These are phyloP conservation scores for Dipodomys stephensi DNA, from an alignment of 2,113 vertebrate genomes.

Conservation along the genomic window DNA sequence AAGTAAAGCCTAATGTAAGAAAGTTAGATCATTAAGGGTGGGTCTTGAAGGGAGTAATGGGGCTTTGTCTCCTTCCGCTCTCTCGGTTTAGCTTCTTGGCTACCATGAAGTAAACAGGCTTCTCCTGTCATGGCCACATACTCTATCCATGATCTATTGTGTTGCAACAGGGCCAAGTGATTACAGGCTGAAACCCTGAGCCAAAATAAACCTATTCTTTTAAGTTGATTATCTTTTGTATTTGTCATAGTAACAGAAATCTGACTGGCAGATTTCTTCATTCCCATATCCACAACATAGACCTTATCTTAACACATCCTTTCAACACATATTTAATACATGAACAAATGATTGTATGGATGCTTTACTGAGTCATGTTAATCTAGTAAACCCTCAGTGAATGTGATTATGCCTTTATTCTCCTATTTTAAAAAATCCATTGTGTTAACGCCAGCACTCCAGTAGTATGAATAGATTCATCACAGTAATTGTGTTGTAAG, in stretches of 20 bases:
- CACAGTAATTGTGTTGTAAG: background rate
- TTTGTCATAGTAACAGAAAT: background rate
- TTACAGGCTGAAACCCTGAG: background rate
- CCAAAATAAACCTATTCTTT: background rate
- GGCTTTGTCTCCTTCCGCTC: background rate
- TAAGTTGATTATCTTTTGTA: background rate
- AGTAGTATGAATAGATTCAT: slow-evolving; percentile 28
- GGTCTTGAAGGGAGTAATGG: background rate
- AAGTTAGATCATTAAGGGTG: background rate
- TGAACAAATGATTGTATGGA: background rate
- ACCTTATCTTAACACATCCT: background rate
- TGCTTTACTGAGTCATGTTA: background rate
- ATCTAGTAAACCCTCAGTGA: background rate
- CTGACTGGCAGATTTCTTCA: background rate
- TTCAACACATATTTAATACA: slow-evolving; percentile 40
- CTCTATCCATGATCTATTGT: background rate
- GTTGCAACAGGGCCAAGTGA: background rate
- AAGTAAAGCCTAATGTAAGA: background rate
- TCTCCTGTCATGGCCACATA: background rate
- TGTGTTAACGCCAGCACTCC: background rate
- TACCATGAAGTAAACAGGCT: background rate
- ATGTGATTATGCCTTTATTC: background rate
- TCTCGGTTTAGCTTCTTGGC: background rate
- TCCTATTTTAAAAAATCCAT: background rate
- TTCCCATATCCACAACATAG: background rate